Percentiles rank a stretch among this genome's conserved stretches.
These are phyloP conservation scores for Odontesthes bonariensis DNA, from an alignment of 2,113 vertebrate species.

Conservation along the genomic window DNA sequence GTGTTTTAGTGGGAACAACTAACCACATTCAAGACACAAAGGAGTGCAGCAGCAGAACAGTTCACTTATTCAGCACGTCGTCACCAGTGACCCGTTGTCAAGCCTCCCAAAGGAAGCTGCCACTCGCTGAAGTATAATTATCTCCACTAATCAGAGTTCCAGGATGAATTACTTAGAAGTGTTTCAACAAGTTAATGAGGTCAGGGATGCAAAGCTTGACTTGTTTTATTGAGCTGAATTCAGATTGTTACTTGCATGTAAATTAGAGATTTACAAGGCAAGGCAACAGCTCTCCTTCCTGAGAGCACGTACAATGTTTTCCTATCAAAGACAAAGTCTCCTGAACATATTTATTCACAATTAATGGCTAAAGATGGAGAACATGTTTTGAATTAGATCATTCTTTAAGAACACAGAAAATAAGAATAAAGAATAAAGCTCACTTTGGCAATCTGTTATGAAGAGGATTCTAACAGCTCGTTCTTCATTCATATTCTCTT, in stretches of 20 bases:
- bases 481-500: no score
- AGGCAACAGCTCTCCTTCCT: constrained; percentile 16
- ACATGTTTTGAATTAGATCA: no score
- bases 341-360: no score
- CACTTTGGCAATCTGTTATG: no score
- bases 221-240: constrained; percentile 41
- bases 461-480: no score
- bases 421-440: no score
- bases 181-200: constrained; percentile 37
- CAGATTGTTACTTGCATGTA: constrained; percentile 46
- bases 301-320: no score
- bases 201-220: constrained; percentile 39
- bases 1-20: not conserved
- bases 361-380: no score
- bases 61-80: constrained; percentile 9
- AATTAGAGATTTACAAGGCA: not conserved
- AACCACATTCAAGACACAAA: not conserved
- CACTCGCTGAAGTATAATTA: constrained; percentile 22
- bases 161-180: constrained; percentile 34
- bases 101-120: constrained; percentile 15
- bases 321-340: no score
- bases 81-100: constrained; percentile 19
- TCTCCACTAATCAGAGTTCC: constrained; percentile 43
- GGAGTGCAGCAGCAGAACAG: not conserved
- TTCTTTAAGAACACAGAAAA: no score